A percentile compares a stretch with the other conserved stretches of the same genome.
Conservation (phyloP, 2,113 vertebrate species). For the Arenaria interpres region DNA sequence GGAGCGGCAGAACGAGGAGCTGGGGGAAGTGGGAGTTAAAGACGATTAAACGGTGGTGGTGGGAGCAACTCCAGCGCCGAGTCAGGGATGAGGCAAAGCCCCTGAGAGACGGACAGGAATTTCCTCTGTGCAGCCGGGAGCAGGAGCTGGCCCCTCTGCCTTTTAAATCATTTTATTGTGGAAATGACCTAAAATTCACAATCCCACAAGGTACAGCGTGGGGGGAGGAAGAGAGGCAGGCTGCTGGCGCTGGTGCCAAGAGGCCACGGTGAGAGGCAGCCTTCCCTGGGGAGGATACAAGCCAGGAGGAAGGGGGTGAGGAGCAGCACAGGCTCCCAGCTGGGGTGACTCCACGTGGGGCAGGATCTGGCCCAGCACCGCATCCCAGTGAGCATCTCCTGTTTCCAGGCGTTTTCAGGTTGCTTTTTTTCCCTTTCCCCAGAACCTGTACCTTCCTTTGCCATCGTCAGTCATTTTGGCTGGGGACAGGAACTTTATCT, state of each 20-base stretch:
- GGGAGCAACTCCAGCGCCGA: neutral
- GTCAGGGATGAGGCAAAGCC: neutral
- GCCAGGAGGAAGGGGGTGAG: neutral
- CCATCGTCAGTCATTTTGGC: neutral
- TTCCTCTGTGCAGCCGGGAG: neutral
- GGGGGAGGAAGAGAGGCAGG: neutral
- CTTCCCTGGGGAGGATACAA: neutral
- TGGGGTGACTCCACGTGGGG: accelerated
- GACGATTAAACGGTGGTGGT: neutral
- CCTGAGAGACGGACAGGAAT: slow-evolving; percentile 17
- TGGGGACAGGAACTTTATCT: neutral
- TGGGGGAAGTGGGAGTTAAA: neutral
- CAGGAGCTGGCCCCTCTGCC: slow-evolving; percentile 11
- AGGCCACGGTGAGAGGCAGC: neutral
- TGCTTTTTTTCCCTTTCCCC: neutral
- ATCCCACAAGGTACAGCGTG: neutral
- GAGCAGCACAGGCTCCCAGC: neutral
- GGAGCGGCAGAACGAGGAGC: neutral
- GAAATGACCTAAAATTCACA: neutral
- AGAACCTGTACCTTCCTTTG: neutral
- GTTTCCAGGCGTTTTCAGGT: accelerated
- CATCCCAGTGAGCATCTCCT: neutral
- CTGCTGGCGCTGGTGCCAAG: neutral
- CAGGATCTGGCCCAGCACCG: neutral
- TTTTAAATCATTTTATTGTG: neutral